Evolutionary conservation across 1,140 invertebrate genomes (phyloP).

Genomic region (Whitmania pigra): DNA sequence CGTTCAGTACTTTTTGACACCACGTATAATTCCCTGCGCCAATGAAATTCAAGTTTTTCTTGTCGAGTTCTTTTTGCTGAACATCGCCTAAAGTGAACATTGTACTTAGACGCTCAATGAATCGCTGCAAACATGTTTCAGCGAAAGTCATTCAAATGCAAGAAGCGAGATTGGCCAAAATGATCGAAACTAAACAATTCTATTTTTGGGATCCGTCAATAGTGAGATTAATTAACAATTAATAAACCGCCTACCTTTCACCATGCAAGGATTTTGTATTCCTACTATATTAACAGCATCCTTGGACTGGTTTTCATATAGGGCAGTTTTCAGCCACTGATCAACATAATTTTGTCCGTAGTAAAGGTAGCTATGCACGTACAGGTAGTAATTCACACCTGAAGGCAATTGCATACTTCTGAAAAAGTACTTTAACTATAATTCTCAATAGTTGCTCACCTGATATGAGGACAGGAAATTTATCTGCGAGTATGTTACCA

Average conservation of each 20-base stretch:
- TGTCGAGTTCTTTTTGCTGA: too few relatives aligned
- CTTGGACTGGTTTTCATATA: not conserved
- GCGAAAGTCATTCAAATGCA: too few relatives aligned
- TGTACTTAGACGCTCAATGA: too few relatives aligned
- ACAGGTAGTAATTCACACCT: constrained; percentile 39
- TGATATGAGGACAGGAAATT: not conserved
- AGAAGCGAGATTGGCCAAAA: too few relatives aligned
- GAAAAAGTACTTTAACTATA: not conserved
- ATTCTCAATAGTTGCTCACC: not conserved
- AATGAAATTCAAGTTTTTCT: not conserved
- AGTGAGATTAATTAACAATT: too few relatives aligned
- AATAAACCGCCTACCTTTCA: constrained; percentile 27
- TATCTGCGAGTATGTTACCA: constrained; percentile 29
- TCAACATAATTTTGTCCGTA: constrained; percentile 40
- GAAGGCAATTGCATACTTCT: not conserved
- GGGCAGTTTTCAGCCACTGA: constrained; percentile 16
- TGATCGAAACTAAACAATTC: too few relatives aligned
- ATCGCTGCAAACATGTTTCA: too few relatives aligned
- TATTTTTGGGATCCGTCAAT: too few relatives aligned
- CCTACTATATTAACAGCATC: not conserved
- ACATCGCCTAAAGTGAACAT: not conserved
- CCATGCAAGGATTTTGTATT: constrained; percentile 32
- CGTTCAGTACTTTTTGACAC: not conserved
- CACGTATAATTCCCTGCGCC: not conserved
- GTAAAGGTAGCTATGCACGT: constrained; percentile 44